Evolutionary conservation across 2,888 invertebrate species (phyloP).

Genomic region (Lochmaea capreae): DNA sequence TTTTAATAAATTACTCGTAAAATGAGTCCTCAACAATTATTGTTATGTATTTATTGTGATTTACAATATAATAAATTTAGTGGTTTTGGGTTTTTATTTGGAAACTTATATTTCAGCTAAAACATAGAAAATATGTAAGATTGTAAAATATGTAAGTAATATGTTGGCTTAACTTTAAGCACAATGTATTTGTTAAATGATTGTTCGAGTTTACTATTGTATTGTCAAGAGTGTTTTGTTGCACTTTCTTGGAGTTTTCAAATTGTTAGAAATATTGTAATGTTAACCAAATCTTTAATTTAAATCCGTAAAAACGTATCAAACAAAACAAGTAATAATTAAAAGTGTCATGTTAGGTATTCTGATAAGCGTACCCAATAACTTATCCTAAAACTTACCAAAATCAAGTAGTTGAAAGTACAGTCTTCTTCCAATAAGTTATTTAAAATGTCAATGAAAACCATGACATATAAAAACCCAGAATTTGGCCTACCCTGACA

Average conservation of each 20-base stretch:
- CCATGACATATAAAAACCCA: too few relatives aligned
- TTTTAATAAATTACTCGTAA: neutral
- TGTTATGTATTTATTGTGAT: slow-evolving; percentile 53
- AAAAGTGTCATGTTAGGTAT: too few relatives aligned
- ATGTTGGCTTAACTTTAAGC: slow-evolving; percentile 46
- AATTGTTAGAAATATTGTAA: slow-evolving; percentile 40
- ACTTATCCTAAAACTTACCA: too few relatives aligned
- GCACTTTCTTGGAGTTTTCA: slow-evolving; percentile 52
- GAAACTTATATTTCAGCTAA: slow-evolving; percentile 48
- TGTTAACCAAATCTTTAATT: slow-evolving; percentile 1
- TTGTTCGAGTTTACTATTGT: slow-evolving; percentile 39
- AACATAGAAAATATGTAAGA: slow-evolving; percentile 42
- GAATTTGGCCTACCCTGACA: too few relatives aligned
- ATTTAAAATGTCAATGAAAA: too few relatives aligned
- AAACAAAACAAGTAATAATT: too few relatives aligned
- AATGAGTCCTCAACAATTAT: slow-evolving; percentile 56
- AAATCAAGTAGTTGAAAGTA: too few relatives aligned
- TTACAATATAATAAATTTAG: slow-evolving; percentile 50
- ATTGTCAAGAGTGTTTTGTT: slow-evolving; percentile 56
- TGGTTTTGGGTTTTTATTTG: slow-evolving; percentile 59
- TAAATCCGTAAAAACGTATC: too few relatives aligned
- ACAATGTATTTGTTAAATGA: slow-evolving; percentile 37
- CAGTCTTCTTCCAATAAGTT: too few relatives aligned
- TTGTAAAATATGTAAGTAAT: slow-evolving; percentile 52
- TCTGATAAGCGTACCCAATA: too few relatives aligned